Evolutionary conservation across 2,888 invertebrate genomes (phyloP).

Genomic region (Ecliptopera silaceata): DNA sequence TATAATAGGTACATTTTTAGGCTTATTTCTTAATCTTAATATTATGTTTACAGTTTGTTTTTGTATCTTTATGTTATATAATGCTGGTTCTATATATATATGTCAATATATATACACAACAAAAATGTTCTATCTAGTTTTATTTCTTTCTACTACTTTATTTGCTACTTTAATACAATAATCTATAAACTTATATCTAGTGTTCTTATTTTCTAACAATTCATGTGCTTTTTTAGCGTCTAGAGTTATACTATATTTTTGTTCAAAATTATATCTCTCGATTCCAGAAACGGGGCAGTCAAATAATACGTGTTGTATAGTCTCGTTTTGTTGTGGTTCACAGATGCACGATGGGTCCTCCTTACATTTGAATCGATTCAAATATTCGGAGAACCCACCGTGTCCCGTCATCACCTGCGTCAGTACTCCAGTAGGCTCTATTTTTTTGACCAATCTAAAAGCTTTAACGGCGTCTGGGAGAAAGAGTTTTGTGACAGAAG

Average conservation of each 20-base stretch:
- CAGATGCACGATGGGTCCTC: slow-evolving; percentile 12
- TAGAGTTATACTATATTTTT: background rate
- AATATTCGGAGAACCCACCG: too few relatives aligned
- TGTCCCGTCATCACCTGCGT: slow-evolving; percentile 1
- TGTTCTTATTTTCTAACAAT: background rate
- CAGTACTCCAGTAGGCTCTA: background rate
- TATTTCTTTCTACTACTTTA: background rate
- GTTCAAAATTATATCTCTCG: background rate
- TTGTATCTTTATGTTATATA: too few relatives aligned
- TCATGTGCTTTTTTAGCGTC: background rate
- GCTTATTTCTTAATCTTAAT: too few relatives aligned
- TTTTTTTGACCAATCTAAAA: background rate
- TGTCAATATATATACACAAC: background rate
- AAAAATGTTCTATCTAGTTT: background rate
- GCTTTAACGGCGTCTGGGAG: slow-evolving; percentile 14
- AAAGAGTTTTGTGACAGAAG: background rate
- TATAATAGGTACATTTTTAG: too few relatives aligned
- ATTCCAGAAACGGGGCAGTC: background rate
- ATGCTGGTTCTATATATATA: too few relatives aligned
- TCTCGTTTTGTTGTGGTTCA: background rate
- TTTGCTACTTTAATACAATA: background rate
- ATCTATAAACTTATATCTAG: background rate
- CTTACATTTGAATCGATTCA: slow-evolving; percentile 5
- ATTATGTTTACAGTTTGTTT: too few relatives aligned
- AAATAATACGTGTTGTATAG: background rate